Evolutionary conservation across 1,140 invertebrate genomes (phyloP).

Genomic region (Lepidurus arcticus): DNA sequence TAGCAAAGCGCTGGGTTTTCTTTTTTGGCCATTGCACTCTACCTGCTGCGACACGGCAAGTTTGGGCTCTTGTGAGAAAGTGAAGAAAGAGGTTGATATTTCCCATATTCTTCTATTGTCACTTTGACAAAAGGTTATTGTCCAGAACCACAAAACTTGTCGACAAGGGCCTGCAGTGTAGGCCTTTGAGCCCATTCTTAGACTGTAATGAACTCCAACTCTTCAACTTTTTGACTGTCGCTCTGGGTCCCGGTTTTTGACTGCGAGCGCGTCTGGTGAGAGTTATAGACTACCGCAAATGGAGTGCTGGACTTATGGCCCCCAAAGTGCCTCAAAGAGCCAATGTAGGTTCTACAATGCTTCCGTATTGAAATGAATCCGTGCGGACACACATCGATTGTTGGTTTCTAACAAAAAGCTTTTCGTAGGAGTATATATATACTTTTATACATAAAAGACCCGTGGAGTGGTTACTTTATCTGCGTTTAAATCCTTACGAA

Average conservation of each 20-base stretch:
- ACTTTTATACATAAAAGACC: no score
- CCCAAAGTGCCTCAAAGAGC: constrained; percentile 17
- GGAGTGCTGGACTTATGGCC: constrained; percentile 5
- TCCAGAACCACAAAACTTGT: not conserved
- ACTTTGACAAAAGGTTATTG: constrained; percentile 5
- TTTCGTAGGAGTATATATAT: not conserved
- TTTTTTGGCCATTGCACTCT: not conserved
- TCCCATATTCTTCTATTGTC: constrained; percentile 3
- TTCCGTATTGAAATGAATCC: constrained; percentile 14
- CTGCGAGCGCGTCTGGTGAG: not conserved
- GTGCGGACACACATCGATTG: not conserved
- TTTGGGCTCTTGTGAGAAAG: not conserved
- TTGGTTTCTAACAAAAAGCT: not conserved
- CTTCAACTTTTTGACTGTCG: not conserved
- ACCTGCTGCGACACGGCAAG: not conserved
- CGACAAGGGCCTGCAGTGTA: not conserved
- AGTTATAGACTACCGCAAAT: not conserved
- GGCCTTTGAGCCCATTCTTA: not conserved
- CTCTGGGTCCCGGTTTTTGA: not conserved
- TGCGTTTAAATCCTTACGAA: not conserved
- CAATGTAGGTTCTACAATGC: constrained; percentile 8
- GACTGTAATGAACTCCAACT: constrained; percentile 14
- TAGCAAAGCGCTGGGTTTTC: not conserved
- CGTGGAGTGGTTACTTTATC: no score
- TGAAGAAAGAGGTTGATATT: not conserved